Percentiles rank a stretch among this genome's conserved stretches.
Conservation (phyloP, 1,140 invertebrate genomes). For the Lanistes nyassanus region DNA sequence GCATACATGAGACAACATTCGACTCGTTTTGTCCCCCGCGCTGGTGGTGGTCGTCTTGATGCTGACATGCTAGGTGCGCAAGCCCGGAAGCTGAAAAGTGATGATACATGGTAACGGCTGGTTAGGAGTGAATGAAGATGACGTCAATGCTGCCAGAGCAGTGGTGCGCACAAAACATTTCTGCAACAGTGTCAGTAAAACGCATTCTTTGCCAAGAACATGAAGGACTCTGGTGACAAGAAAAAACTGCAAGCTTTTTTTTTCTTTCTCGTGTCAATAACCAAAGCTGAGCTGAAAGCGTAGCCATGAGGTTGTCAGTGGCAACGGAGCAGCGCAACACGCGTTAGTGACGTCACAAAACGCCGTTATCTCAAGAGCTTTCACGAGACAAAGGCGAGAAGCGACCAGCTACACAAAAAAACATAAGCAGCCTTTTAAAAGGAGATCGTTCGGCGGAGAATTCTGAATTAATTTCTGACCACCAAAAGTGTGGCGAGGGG, state of each 20-base stretch:
- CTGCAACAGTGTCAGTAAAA: too few relatives aligned
- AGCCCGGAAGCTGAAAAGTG: too few relatives aligned
- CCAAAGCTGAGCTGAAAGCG: slow-evolving; percentile 21
- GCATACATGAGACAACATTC: too few relatives aligned
- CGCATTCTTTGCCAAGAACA: slow-evolving; percentile 26
- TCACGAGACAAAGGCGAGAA: background rate
- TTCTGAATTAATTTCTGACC: slow-evolving; percentile 9
- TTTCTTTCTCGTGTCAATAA: slow-evolving; percentile 11
- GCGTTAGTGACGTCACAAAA: slow-evolving; percentile 15
- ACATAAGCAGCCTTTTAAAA: slow-evolving; percentile 23
- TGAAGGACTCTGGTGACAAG: slow-evolving; percentile 25
- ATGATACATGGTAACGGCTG: too few relatives aligned
- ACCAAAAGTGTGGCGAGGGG: background rate
- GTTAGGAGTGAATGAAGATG: too few relatives aligned
- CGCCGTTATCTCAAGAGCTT: slow-evolving; percentile 8
- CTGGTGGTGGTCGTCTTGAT: too few relatives aligned
- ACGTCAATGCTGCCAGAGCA: too few relatives aligned
- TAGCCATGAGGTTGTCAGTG: slow-evolving; percentile 14
- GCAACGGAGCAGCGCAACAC: slow-evolving; percentile 23
- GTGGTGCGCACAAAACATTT: too few relatives aligned
- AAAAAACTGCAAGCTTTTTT: slow-evolving; percentile 12
- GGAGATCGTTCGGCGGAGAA: slow-evolving; percentile 23
- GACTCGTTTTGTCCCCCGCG: too few relatives aligned
- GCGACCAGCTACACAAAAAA: too few relatives aligned
- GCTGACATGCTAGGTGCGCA: too few relatives aligned